These are phyloP conservation scores for Bovichtus diacanthus DNA, from an alignment of 2,797 vertebrate species.

Conservation along the genomic window DNA sequence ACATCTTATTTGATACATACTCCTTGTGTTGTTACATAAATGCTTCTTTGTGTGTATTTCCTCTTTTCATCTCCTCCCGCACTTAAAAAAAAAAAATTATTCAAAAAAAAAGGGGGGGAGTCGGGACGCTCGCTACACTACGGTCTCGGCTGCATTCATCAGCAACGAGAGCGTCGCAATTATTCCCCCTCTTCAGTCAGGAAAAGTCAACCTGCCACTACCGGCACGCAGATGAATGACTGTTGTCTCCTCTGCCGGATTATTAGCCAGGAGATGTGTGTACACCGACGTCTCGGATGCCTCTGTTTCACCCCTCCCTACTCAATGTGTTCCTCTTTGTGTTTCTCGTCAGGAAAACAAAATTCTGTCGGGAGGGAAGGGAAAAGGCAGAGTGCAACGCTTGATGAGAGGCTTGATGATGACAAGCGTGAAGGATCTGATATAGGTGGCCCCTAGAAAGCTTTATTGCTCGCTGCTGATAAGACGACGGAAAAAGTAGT, in stretches of 20 bases:
- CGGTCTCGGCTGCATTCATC: slow-evolving; percentile 71
- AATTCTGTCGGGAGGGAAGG: slow-evolving; percentile 67
- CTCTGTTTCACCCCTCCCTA: background rate
- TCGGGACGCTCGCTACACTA: slow-evolving; percentile 51
- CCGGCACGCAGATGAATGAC: slow-evolving; percentile 74
- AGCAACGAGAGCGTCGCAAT: slow-evolving; percentile 71
- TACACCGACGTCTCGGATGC: slow-evolving; percentile 39
- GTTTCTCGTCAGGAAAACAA: slow-evolving; percentile 75
- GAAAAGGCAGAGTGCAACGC: slow-evolving; percentile 51
- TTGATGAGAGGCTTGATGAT: slow-evolving; percentile 75
- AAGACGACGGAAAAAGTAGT: slow-evolving; percentile 55
- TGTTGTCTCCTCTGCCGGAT: slow-evolving; percentile 75
- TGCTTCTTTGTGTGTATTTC: slow-evolving; percentile 69
- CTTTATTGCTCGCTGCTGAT: slow-evolving; percentile 58
- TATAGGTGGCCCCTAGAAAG: slow-evolving; percentile 65
- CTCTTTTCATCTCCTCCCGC: slow-evolving; percentile 66
- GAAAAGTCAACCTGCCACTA: slow-evolving; percentile 77
- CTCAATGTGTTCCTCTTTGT: slow-evolving; percentile 75
- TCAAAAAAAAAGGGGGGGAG: slow-evolving; percentile 29
- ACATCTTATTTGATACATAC: slow-evolving; percentile 70
- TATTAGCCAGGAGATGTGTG: slow-evolving; percentile 77
- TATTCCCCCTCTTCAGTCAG: slow-evolving; percentile 76
- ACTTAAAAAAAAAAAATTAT: slow-evolving; percentile 35
- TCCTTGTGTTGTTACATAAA: slow-evolving; percentile 78
- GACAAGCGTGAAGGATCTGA: slow-evolving; percentile 72